phyloP scores from a whole-genome alignment of 2,113 vertebrate genomes.

The Fukomys damarensis region DNA sequence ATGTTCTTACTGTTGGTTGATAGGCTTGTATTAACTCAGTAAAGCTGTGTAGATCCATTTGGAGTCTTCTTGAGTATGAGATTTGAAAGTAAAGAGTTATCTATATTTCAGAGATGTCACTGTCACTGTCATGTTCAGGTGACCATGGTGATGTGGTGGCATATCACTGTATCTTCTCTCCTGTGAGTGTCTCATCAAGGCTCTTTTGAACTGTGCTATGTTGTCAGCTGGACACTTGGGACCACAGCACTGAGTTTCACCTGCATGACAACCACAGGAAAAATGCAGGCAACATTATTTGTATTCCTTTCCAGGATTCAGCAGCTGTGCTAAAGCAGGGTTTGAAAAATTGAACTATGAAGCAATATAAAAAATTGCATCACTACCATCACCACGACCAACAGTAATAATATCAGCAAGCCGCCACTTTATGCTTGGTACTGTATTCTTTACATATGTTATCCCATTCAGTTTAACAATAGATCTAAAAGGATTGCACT shows the following conservation, averaged over 20 bases:
- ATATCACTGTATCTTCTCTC: not conserved
- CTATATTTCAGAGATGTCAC: slow-evolving; percentile 50
- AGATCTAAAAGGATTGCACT: not conserved
- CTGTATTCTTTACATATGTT: not conserved
- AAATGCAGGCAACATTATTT: not conserved
- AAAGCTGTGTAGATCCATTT: not conserved
- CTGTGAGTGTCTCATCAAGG: slow-evolving; percentile 55
- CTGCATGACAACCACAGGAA: not conserved
- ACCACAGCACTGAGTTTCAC: not conserved
- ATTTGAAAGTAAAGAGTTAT: slow-evolving; percentile 1
- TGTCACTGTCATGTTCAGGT: not conserved
- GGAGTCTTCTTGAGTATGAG: not conserved
- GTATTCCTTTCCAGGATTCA: not conserved
- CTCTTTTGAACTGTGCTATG: slow-evolving; percentile 24
- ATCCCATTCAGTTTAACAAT: not conserved
- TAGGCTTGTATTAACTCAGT: not conserved
- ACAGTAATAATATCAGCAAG: not conserved
- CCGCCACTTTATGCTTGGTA: not conserved
- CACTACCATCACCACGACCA: too few relatives aligned
- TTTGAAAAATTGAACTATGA: not conserved
- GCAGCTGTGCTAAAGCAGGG: not conserved
- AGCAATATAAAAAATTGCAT: not conserved
- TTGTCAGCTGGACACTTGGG: slow-evolving; percentile 40
- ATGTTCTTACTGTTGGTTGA: not conserved
- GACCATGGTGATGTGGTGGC: not conserved